A percentile compares a stretch with the other conserved stretches of the same genome.
These are phyloP conservation scores for Hipparchia sbordonii DNA, from an alignment of 2,888 invertebrate species.

Conservation along the genomic window DNA sequence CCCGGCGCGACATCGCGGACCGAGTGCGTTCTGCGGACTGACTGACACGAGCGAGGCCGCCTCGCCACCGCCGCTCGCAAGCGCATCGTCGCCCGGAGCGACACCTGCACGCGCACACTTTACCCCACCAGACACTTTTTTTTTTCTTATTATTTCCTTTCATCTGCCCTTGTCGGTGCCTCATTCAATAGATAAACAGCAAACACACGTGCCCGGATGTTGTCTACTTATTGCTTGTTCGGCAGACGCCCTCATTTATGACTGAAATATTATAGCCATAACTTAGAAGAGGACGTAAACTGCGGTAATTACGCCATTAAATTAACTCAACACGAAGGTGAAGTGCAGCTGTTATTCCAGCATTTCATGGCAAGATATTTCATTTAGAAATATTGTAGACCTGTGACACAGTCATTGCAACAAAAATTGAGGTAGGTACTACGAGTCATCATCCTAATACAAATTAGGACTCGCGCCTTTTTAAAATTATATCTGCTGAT, in stretches of 20 bases:
- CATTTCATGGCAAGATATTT: too few relatives aligned
- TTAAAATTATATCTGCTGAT: too few relatives aligned
- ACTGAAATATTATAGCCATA: neutral
- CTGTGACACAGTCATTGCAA: too few relatives aligned
- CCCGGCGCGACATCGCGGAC: constrained; percentile 46
- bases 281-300: too few relatives aligned
- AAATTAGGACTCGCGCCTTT: too few relatives aligned
- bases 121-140: constrained; percentile 26
- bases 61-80: constrained; percentile 18
- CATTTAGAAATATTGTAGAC: too few relatives aligned
- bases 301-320: too few relatives aligned
- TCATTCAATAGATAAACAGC: constrained; percentile 25
- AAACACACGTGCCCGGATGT: constrained; percentile 37
- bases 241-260: neutral
- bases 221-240: constrained; percentile 24
- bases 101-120: constrained; percentile 30
- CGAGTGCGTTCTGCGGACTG: constrained; percentile 66
- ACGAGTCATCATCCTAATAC: too few relatives aligned
- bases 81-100: constrained; percentile 27
- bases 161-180: constrained; percentile 32
- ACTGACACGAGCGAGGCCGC: constrained; percentile 41
- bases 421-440: too few relatives aligned
- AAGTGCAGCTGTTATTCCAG: too few relatives aligned
- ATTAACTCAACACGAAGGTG: too few relatives aligned
- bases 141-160: constrained; percentile 24